Evolutionary conservation across 2,113 vertebrate species (phyloP).

Genomic region (Ranitomeya variabilis): DNA sequence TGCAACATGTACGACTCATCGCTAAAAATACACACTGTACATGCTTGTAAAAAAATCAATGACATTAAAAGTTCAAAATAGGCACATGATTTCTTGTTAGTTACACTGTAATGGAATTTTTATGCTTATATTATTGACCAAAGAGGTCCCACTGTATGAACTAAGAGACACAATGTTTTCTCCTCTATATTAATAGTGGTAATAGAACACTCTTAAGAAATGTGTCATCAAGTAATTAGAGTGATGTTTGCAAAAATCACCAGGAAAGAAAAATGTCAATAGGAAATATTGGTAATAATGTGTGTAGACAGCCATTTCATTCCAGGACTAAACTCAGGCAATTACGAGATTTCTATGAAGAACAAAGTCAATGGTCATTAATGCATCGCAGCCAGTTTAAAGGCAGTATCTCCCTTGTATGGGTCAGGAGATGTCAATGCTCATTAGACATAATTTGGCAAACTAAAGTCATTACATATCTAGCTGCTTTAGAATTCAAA

Average conservation of each 20-base stretch:
- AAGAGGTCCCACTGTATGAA: not conserved
- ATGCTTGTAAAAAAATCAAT: conserved; percentile 31
- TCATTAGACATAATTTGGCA: conserved; percentile 35
- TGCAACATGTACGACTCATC: conserved; percentile 67
- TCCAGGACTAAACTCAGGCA: not conserved
- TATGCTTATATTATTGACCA: conserved; percentile 28
- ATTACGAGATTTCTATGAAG: conserved; percentile 4
- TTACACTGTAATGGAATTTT: conserved; percentile 1
- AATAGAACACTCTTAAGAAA: not conserved
- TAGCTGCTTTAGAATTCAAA: not conserved
- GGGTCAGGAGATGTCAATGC: conserved; percentile 4
- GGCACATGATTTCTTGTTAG: conserved; percentile 6
- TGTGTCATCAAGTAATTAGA: conserved; percentile 13
- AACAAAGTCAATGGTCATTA: conserved; percentile 21
- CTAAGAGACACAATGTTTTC: not conserved
- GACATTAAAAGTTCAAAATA: conserved; percentile 25
- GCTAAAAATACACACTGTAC: conserved; percentile 63
- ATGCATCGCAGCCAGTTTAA: not conserved
- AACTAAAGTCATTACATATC: conserved; percentile 20
- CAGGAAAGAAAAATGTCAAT: not conserved
- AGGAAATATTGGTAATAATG: not conserved
- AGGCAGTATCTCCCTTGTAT: not conserved
- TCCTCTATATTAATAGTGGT: conserved; percentile 14
- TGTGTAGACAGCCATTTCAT: not conserved
- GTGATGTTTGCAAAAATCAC: not conserved